Evolutionary conservation across 2,797 vertebrate genomes (phyloP).

Genomic region (Muscicapa striata): DNA sequence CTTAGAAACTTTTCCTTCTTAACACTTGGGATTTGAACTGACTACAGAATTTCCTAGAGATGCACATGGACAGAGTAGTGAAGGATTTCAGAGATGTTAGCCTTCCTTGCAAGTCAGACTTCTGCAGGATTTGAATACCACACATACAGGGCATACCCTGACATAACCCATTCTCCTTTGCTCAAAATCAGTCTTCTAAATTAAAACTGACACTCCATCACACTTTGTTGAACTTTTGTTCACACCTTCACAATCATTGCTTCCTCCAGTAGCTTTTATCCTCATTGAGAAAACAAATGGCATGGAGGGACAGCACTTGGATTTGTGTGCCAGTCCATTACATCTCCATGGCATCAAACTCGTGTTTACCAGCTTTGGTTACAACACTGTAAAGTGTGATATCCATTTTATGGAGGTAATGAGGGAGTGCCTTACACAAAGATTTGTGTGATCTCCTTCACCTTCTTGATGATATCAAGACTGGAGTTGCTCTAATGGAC

Average conservation of each 20-base stretch:
- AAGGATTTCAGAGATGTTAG: neutral
- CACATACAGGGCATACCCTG: neutral
- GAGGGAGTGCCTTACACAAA: neutral
- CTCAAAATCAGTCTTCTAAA: neutral
- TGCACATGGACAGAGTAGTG: neutral
- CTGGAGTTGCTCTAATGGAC: neutral
- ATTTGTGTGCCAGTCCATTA: neutral
- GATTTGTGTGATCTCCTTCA: neutral
- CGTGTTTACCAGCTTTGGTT: neutral
- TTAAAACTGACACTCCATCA: neutral
- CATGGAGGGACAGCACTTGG: neutral
- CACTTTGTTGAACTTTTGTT: neutral
- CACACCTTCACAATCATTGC: neutral
- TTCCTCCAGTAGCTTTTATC: neutral
- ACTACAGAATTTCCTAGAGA: slow-evolving; percentile 54
- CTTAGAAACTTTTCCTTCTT: slow-evolving; percentile 52
- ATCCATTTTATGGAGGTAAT: neutral
- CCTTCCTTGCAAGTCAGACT: neutral
- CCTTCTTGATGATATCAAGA: neutral
- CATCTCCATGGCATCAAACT: neutral
- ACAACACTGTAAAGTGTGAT: neutral
- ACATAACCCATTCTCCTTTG: neutral
- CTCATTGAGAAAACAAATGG: neutral
- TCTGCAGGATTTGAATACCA: neutral
- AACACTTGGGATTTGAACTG: neutral